phyloP scores from a whole-genome alignment of 2,888 invertebrate species.

The Clunio marinus region DNA sequence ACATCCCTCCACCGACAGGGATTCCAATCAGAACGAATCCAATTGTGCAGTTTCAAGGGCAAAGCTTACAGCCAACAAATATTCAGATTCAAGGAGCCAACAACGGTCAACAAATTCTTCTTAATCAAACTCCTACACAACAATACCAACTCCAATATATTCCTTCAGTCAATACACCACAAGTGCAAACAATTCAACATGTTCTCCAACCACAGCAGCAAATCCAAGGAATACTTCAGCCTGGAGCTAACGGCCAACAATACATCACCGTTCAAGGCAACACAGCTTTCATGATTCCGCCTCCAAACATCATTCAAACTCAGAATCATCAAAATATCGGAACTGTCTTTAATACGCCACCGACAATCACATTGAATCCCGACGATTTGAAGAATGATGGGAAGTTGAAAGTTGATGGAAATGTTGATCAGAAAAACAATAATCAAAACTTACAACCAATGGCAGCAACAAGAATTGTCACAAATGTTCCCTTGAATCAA shows the following conservation, averaged over 20 bases:
- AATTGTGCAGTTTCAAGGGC: slow-evolving; percentile 41
- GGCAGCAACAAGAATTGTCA: neutral
- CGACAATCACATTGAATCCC: neutral
- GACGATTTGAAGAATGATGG: slow-evolving; percentile 8
- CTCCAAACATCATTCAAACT: slow-evolving; percentile 40
- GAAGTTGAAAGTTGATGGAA: neutral
- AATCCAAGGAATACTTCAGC: slow-evolving; percentile 42
- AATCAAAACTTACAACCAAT: neutral
- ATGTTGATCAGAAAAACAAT: neutral
- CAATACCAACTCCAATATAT: slow-evolving; percentile 42
- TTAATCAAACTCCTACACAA: slow-evolving; percentile 42
- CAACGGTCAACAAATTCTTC: slow-evolving; percentile 13
- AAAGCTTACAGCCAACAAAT: slow-evolving; percentile 38
- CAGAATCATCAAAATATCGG: neutral
- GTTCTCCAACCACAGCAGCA: slow-evolving; percentile 42
- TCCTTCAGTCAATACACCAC: slow-evolving; percentile 40
- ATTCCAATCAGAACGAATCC: slow-evolving; percentile 39
- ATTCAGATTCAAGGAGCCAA: slow-evolving; percentile 19
- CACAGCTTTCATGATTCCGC: slow-evolving; percentile 44
- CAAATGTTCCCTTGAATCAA: slow-evolving; percentile 17
- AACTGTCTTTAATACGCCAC: neutral
- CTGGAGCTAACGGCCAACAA: slow-evolving; percentile 42
- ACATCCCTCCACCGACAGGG: slow-evolving; percentile 13
- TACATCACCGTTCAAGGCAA: slow-evolving; percentile 44
- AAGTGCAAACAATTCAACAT: slow-evolving; percentile 42